Percentiles rank a stretch among this genome's conserved stretches.
phyloP scores from a whole-genome alignment of 2,113 vertebrate genomes.

The Nibea coibor region DNA sequence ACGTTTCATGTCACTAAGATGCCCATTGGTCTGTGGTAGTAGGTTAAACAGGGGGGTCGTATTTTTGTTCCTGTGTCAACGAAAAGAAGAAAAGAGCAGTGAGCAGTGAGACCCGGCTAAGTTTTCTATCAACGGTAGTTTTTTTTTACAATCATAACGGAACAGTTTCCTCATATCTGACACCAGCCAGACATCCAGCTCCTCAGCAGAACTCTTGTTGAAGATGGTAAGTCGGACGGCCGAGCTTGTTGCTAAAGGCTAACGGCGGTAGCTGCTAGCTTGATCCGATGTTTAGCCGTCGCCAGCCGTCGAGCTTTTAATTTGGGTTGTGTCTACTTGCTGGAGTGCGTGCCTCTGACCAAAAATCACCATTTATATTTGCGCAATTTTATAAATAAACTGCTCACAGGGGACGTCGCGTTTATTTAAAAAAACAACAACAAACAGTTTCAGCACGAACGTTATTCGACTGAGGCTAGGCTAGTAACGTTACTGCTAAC shows the following conservation, averaged over 20 bases:
- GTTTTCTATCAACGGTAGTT: constrained; percentile 40
- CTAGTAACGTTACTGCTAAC: constrained; percentile 55
- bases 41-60: constrained; percentile 72
- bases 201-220: constrained; percentile 41
- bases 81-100: constrained; percentile 74
- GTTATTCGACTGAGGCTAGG: constrained; percentile 37
- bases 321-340: constrained; percentile 24
- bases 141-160: not conserved
- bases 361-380: fast-evolving
- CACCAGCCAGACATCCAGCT: constrained; percentile 1
- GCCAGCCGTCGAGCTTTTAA: constrained; percentile 42
- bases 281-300: constrained; percentile 60
- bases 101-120: constrained; percentile 39
- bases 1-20: constrained; percentile 17
- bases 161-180: constrained; percentile 35
- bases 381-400: not conserved
- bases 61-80: constrained; percentile 88
- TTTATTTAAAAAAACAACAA: not conserved
- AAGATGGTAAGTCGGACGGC: constrained; percentile 77
- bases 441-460: not conserved
- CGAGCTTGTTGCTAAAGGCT: constrained; percentile 51
- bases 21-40: constrained; percentile 70
- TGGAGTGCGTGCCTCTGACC: not conserved
- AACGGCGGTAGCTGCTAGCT: constrained; percentile 59
- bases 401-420: no score